Conservation (phyloP, 2,888 invertebrate species). For the Plusia festucae region DNA sequence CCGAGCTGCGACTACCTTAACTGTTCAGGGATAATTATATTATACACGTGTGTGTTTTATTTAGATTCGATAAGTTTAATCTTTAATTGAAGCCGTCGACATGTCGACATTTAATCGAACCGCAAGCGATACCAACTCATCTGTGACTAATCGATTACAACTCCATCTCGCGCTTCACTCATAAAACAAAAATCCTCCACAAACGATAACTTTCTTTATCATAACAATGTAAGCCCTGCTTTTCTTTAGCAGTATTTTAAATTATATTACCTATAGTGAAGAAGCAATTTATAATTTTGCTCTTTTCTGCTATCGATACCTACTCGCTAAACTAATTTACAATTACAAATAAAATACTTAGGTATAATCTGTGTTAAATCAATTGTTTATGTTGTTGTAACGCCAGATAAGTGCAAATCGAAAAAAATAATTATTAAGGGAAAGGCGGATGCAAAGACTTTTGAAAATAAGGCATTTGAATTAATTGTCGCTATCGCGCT, state of each 20-base stretch:
- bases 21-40: too few species aligned
- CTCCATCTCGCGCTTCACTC: constrained; percentile 61
- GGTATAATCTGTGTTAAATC: constrained; percentile 37
- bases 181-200: constrained; percentile 48
- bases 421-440: constrained; percentile 48
- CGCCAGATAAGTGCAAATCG: constrained; percentile 45
- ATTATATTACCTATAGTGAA: constrained; percentile 47
- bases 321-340: constrained; percentile 67
- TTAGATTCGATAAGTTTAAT: constrained; percentile 42
- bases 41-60: too few species aligned
- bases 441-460: too few species aligned
- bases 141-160: constrained; percentile 78
- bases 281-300: constrained; percentile 57
- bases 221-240: constrained; percentile 35
- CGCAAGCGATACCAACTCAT: constrained; percentile 65
- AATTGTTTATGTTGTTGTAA: constrained; percentile 47
- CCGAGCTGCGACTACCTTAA: too few species aligned
- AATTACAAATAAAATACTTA: constrained; percentile 58
- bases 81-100: constrained; percentile 61
- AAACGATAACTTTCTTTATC: constrained; percentile 49
- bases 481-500: too few species aligned
- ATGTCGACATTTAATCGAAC: constrained; percentile 67
- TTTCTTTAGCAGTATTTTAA: constrained; percentile 29
- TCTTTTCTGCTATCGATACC: constrained; percentile 60
- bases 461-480: too few species aligned